A percentile compares a stretch with the other conserved stretches of the same genome.
phyloP scores from a whole-genome alignment of 2,113 vertebrate genomes.

The Acrocephalus kingi region DNA sequence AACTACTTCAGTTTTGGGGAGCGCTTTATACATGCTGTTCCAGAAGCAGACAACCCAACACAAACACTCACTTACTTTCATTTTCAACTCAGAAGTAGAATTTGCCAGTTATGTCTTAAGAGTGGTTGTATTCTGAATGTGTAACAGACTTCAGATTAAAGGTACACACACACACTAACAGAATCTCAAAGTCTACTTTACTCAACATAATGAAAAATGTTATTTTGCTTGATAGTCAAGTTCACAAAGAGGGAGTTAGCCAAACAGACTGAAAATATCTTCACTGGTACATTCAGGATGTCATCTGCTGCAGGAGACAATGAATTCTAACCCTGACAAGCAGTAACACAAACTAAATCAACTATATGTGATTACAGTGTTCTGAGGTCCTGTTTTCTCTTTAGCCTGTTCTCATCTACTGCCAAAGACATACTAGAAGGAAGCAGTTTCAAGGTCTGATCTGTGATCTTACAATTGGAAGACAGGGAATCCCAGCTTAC shows the following conservation, averaged over 20 bases:
- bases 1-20: not conserved
- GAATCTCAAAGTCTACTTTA: not conserved
- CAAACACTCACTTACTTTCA: not conserved
- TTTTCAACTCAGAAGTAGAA: not conserved
- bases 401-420: not conserved
- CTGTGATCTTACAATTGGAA: not conserved
- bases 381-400: not conserved
- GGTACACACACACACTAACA: not conserved
- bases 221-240: not conserved
- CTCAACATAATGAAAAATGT: not conserved
- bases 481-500: not conserved
- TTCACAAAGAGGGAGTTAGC: not conserved
- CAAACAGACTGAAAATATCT: not conserved
- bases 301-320: not conserved
- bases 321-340: not conserved
- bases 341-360: not conserved
- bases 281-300: not conserved
- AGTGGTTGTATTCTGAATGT: not conserved
- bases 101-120: not conserved
- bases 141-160: not conserved
- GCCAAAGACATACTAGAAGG: not conserved
- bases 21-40: rapidly evolving
- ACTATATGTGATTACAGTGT: not conserved
- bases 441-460: slow-evolving; percentile 46
- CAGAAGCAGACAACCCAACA: not conserved